These are phyloP conservation scores for Adineta ricciae DNA, from an alignment of 2,888 invertebrate genomes.

Conservation along the genomic window DNA sequence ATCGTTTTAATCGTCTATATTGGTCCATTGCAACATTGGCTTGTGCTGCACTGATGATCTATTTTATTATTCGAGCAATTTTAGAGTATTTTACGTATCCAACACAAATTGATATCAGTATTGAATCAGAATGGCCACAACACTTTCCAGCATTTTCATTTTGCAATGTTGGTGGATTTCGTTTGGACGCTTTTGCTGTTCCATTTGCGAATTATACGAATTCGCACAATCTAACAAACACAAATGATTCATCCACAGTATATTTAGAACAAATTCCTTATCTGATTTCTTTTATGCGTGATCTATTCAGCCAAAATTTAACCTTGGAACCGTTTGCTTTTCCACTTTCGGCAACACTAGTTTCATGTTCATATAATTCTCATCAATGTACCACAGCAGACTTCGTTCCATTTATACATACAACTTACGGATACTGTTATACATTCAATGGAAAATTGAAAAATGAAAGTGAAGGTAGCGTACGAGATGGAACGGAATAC, in stretches of 20 bases:
- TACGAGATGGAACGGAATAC: neutral
- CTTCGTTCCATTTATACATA: neutral
- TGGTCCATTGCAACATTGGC: too few relatives aligned
- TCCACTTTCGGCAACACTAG: neutral
- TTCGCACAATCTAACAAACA: neutral
- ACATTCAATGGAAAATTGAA: neutral
- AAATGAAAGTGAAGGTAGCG: neutral
- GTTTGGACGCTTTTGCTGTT: neutral
- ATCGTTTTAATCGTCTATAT: neutral
- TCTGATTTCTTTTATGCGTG: neutral
- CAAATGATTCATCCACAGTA: neutral
- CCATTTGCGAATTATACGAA: neutral
- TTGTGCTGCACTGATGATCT: too few relatives aligned
- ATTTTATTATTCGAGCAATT: too few relatives aligned
- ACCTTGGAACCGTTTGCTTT: neutral
- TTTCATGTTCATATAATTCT: neutral
- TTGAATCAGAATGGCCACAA: conserved; percentile 15
- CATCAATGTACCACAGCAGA: neutral
- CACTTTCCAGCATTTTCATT: neutral
- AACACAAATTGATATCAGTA: conserved; percentile 15
- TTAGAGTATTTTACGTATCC: neutral
- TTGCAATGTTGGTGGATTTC: conserved; percentile 10
- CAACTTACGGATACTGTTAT: neutral
- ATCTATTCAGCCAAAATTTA: neutral
- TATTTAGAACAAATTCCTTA: neutral